A percentile compares a stretch with the other conserved stretches of the same genome.
Conservation (phyloP, 2,888 invertebrate genomes). For the Onthophagus sagittarius region DNA sequence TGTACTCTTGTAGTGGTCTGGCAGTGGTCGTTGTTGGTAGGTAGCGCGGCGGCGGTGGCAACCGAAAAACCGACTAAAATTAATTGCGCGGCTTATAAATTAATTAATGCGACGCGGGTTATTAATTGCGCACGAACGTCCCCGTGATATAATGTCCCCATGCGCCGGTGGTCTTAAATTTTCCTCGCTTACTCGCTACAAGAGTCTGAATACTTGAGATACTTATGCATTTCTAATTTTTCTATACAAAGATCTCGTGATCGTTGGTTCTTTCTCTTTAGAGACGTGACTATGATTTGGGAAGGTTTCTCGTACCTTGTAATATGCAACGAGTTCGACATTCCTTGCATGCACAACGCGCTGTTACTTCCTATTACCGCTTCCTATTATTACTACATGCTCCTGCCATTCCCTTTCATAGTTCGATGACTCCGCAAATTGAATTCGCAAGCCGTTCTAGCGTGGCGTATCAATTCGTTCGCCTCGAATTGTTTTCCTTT, state of each 20-base stretch:
- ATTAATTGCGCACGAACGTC: constrained; percentile 25
- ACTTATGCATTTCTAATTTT: constrained; percentile 18
- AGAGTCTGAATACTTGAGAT: constrained; percentile 19
- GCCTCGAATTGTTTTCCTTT: neutral
- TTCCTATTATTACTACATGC: neutral
- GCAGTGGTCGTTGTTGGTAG: neutral
- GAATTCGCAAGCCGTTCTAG: neutral
- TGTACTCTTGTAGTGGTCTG: neutral
- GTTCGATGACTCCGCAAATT: neutral
- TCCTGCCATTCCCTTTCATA: neutral
- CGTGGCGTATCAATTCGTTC: neutral
- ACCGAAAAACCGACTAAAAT: constrained; percentile 19
- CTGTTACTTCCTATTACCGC: neutral
- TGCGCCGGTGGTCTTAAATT: constrained; percentile 25
- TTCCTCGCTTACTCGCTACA: constrained; percentile 18
- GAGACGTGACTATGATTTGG: neutral
- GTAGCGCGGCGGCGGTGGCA: constrained; percentile 14
- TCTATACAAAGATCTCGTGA: neutral
- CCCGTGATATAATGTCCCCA: constrained; percentile 24
- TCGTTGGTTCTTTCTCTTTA: neutral
- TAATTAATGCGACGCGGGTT: constrained; percentile 25
- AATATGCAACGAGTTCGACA: neutral
- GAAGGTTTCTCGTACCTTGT: neutral
- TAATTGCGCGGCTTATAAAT: constrained; percentile 25
- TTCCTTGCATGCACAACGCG: neutral